phyloP scores from a whole-genome alignment of 2,888 invertebrate species.

The Drosophila anomalata region DNA sequence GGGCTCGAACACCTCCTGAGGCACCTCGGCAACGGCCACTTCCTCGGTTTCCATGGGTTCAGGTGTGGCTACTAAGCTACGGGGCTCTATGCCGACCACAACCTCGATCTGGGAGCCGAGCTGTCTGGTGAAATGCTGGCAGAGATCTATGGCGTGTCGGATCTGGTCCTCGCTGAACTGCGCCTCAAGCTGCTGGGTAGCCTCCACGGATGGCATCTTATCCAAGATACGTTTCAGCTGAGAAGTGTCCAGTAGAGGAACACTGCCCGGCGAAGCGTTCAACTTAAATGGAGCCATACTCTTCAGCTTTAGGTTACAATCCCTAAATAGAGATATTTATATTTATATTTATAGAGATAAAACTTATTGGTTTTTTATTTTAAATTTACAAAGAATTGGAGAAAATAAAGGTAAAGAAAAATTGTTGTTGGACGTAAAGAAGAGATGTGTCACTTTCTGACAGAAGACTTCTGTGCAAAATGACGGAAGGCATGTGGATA shows the following conservation, averaged over 20 bases:
- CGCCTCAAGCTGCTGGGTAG: no score
- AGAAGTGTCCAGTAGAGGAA: not conserved
- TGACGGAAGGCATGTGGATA: no score
- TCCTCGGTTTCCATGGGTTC: not conserved
- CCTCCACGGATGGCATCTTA: not conserved
- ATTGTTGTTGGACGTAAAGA: not conserved
- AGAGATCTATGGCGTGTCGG: not conserved
- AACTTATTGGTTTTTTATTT: no score
- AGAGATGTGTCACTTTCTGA: no score
- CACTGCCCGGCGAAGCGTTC: not conserved
- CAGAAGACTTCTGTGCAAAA: no score
- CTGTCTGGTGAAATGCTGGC: not conserved
- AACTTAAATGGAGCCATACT: not conserved
- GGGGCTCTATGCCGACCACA: not conserved
- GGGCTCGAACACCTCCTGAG: not conserved
- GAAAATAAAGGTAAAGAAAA: not conserved
- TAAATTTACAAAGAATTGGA: not conserved
- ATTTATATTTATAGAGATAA: no score
- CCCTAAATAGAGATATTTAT: not conserved
- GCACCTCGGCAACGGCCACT: not conserved
- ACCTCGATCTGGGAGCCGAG: not conserved
- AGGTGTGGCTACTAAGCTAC: not conserved
- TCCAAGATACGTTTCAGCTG: not conserved
- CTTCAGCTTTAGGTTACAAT: not conserved
- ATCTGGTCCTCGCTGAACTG: not conserved